phyloP scores from a whole-genome alignment of 2,113 vertebrate species.

The Periophthalmodon schlosseri region DNA sequence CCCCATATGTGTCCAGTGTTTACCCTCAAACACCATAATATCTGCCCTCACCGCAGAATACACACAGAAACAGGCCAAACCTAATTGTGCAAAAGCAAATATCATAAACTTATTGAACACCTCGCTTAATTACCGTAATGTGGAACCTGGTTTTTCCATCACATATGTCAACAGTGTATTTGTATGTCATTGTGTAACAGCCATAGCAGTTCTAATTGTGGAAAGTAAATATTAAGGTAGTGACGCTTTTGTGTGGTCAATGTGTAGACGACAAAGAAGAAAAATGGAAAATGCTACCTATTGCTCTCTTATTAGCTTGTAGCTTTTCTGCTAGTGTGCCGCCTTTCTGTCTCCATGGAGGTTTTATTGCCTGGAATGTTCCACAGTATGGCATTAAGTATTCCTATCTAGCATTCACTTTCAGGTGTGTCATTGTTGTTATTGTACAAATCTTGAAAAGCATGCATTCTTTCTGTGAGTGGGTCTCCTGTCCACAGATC shows the following conservation, averaged over 20 bases:
- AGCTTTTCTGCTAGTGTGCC: too few relatives aligned
- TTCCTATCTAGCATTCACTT: too few relatives aligned
- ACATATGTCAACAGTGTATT: background rate
- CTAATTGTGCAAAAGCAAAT: slow-evolving; percentile 16
- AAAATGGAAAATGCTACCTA: background rate
- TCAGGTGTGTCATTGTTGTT: too few relatives aligned
- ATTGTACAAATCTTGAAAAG: too few relatives aligned
- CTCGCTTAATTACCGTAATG: slow-evolving; percentile 1
- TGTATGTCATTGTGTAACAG: background rate
- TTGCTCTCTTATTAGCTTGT: too few relatives aligned
- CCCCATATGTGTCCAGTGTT: slow-evolving; percentile 17
- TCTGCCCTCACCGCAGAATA: background rate
- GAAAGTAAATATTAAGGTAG: background rate
- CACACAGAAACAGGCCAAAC: background rate
- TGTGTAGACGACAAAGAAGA: background rate
- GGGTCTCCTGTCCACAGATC: too few relatives aligned
- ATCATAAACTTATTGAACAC: slow-evolving; percentile 3
- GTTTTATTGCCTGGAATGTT: too few relatives aligned
- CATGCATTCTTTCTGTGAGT: too few relatives aligned
- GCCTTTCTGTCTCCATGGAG: too few relatives aligned
- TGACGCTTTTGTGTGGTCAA: background rate
- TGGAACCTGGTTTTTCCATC: background rate
- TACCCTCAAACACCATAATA: background rate
- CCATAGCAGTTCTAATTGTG: background rate
- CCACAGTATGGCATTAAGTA: too few relatives aligned